These are phyloP conservation scores for Ganaspis brasiliensis DNA, from an alignment of 2,888 invertebrate species.

Conservation along the genomic window DNA sequence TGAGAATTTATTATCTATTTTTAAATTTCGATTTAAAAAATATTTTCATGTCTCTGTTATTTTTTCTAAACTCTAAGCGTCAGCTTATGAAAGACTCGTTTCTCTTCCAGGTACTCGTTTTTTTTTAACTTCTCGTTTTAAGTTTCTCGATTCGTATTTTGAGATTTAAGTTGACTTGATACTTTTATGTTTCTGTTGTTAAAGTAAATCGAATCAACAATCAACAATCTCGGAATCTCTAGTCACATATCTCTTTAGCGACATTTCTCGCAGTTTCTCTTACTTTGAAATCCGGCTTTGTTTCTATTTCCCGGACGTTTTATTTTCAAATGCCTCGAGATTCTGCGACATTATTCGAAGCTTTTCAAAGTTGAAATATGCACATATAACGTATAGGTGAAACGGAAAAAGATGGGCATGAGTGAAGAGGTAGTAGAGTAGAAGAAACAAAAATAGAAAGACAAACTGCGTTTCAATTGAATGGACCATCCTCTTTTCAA, in stretches of 20 bases:
- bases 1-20: no score
- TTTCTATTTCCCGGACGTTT: background rate
- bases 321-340: background rate
- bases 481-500: constrained; percentile 30
- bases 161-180: background rate
- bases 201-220: constrained; percentile 18
- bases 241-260: background rate
- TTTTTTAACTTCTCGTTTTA: background rate
- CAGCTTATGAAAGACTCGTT: no score
- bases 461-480: constrained; percentile 32
- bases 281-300: background rate
- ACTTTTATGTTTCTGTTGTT: background rate
- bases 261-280: constrained; percentile 8
- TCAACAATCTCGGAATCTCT: background rate
- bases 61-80: no score
- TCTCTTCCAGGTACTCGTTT: background rate
- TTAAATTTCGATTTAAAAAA: no score
- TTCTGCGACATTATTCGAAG: background rate
- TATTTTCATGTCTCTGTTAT: no score
- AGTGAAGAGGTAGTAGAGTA: constrained; percentile 32
- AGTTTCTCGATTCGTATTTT: background rate
- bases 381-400: background rate
- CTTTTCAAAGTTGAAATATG: constrained; percentile 30
- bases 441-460: constrained; percentile 14
- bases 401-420: background rate